Evolutionary conservation across 2,113 vertebrate genomes (phyloP).

Genomic region (Esox niger): DNA sequence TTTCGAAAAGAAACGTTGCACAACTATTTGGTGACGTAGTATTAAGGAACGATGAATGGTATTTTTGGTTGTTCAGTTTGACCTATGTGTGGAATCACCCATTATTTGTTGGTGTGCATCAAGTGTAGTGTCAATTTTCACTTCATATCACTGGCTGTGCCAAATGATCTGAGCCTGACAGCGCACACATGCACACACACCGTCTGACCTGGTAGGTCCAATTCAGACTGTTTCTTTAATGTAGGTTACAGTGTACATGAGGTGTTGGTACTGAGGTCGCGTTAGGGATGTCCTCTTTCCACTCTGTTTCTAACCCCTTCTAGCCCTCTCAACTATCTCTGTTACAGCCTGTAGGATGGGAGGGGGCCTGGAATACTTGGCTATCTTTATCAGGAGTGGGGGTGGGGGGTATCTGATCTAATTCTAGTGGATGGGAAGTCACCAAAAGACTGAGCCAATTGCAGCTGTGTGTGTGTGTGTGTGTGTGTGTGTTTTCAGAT

Average conservation of each 20-base stretch:
- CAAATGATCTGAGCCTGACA: constrained; percentile 1
- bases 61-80: too few relatives aligned
- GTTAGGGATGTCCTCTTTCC: neutral
- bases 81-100: too few relatives aligned
- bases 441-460: too few relatives aligned
- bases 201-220: too few relatives aligned
- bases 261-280: constrained; percentile 12
- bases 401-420: constrained; percentile 65
- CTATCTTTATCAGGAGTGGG: constrained; percentile 79
- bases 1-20: neutral
- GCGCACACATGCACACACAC: neutral
- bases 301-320: constrained; percentile 66
- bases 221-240: too few relatives aligned
- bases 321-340: too few relatives aligned
- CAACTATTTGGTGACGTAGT: neutral
- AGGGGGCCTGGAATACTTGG: constrained; percentile 72
- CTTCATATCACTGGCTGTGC: neutral
- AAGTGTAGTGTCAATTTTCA: neutral
- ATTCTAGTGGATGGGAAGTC: too few relatives aligned
- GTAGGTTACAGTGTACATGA: too few relatives aligned
- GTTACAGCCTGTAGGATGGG: constrained; percentile 60
- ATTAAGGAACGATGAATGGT: too few relatives aligned
- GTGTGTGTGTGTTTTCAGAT: constrained; percentile 55
- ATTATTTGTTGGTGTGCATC: neutral
- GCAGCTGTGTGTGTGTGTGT: too few relatives aligned